Base-by-base conservation (phyloP, 1,140 invertebrate genomes). In the Xylocopa sonorina region DNA sequence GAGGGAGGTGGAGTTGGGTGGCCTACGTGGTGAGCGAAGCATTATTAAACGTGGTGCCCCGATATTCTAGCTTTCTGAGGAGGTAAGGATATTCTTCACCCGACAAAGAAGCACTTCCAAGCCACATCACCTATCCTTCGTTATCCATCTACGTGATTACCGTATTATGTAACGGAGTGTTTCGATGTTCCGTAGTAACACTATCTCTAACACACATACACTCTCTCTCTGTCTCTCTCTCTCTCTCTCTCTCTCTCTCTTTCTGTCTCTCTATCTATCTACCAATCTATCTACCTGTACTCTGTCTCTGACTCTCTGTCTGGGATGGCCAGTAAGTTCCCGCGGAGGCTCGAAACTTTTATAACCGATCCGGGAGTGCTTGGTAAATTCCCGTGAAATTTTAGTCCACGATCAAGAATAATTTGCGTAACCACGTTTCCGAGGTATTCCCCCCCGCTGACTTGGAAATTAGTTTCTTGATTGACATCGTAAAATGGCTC, bases 61-160 rank as follows among this genome's bases (percentile, higher is more conserved):
- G 83, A 92, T 93, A 92, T 93, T 93, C 91, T 93, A 93, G 92
- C 92, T 93, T 92, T 88, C 92, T 91, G 92, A 93, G 89, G 92
- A 93, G 92, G 92, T 93, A 93, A 93, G 92, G 91, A 93, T 90
- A 91, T 92, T 89, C 88, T 88, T 91, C 90, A 89, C 89, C 90
- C 80, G 84, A 83, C 89, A 88, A 87, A 89, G 91, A 90, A 90
- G 90, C 90, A 92, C 90, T 90, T 92, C 89, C 89, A 89, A 92
- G 88, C 89, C 87, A 92, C 88, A n/a, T 87, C 3, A 91, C 87
- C 91, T 58, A 78, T 89, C 89, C 90, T 92, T 87, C 89, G 89
- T 92, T 90, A n/a, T 91, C 90, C 88, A 87, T 90, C 86, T 87
- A 88, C 88, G 84, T 87, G 85, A 89, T 88, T 88, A 87, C 72